A percentile compares a stretch with the other conserved stretches of the same genome.
phyloP scores from a whole-genome alignment of 2,888 invertebrate species.

The Thyatira batis region DNA sequence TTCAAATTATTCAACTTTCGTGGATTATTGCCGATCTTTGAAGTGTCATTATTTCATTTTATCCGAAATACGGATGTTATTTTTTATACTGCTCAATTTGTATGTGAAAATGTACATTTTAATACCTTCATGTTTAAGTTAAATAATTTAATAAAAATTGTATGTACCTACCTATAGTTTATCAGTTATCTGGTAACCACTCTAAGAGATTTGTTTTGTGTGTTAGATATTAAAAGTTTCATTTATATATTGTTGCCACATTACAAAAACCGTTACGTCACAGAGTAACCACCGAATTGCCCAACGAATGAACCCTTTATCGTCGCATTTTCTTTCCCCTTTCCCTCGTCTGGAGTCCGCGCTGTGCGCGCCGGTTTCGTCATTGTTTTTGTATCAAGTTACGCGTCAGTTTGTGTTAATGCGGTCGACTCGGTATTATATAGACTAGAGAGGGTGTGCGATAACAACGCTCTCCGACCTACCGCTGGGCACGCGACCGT shows the following conservation, averaged over 20 bases:
- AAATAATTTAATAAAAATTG: no score
- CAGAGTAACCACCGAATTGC: slow-evolving; percentile 46
- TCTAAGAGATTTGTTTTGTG: no score
- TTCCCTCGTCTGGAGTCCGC: slow-evolving; percentile 23
- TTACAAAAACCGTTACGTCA: slow-evolving; percentile 41
- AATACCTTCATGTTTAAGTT: no score
- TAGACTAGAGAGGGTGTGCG: slow-evolving; percentile 26
- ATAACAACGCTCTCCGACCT: slow-evolving; percentile 42
- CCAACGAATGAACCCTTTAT: slow-evolving; percentile 53
- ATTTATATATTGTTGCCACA: slow-evolving; percentile 41
- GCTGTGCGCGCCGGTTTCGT: slow-evolving; percentile 22
- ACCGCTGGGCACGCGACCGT: slow-evolving; percentile 44
- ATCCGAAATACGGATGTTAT: background rate
- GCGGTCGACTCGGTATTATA: slow-evolving; percentile 17
- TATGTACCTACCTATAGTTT: no score
- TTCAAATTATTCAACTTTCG: slow-evolving; percentile 36
- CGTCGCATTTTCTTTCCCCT: slow-evolving; percentile 53
- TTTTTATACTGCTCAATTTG: background rate
- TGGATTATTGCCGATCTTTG: slow-evolving; percentile 29
- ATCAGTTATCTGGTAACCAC: no score
- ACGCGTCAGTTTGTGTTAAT: slow-evolving; percentile 38
- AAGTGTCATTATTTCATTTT: slow-evolving; percentile 27
- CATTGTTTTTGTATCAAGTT: slow-evolving; percentile 41
- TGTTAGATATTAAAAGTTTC: no score
- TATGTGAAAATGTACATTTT: no score